Evolutionary conservation across 30 jellyfish, hydroid and myxozoan species (phyloP).

Genomic region (Catostylus mosaicus): DNA sequence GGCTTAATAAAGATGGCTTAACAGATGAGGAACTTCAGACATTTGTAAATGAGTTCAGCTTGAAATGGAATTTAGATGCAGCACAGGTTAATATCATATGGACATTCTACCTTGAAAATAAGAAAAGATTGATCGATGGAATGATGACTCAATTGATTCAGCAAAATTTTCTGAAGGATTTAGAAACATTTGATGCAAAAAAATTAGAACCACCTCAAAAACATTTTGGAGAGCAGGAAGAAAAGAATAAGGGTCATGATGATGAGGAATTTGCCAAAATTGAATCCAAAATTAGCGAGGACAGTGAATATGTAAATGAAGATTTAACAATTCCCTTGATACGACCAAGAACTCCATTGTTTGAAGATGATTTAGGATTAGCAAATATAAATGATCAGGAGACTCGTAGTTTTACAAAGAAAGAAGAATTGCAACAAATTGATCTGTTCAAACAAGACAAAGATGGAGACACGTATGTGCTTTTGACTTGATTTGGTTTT

Average conservation of each 20-base stretch:
- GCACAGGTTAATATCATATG: neutral
- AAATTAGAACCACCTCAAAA: neutral
- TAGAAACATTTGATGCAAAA: neutral
- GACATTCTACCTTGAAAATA: slow-evolving; percentile 27
- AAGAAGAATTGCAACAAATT: neutral
- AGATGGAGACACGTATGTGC: slow-evolving; percentile 72
- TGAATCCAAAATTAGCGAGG: neutral
- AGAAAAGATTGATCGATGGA: slow-evolving; percentile 15
- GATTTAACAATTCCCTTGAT: neutral
- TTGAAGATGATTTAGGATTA: neutral
- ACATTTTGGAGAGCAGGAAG: neutral
- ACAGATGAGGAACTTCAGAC: neutral
- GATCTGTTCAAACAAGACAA: slow-evolving; percentile 39
- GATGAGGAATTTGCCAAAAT: neutral
- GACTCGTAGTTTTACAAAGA: neutral
- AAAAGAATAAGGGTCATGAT: neutral
- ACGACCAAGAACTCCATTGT: neutral
- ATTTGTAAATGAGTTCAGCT: neutral
- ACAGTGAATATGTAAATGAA: neutral
- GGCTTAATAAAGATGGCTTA: neutral
- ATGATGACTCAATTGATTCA: slow-evolving; percentile 1
- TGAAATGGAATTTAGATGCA: neutral
- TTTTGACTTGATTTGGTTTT: neutral
- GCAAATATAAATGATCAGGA: neutral
- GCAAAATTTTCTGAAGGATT: neutral